Evolutionary conservation across 2,113 vertebrate genomes (phyloP), one percentile per base, ranked within the genome.

Genomic region (Spea bombifrons): DNA sequence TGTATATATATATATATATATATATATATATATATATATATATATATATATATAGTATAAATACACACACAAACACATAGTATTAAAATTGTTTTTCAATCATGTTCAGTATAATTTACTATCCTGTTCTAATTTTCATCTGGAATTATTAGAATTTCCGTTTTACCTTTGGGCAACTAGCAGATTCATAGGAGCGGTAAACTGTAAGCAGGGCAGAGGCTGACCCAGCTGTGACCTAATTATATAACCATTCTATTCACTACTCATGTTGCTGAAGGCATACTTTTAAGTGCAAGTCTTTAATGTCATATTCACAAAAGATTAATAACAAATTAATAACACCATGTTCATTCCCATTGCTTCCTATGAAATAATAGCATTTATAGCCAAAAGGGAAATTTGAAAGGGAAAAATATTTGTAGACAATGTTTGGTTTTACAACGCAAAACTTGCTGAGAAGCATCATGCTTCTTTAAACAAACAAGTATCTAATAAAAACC

Each of bases 241-340:
- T 74, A 74, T 63, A 74, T 74, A 74, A 74, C 72, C 44, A 74
- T 17, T 63, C 57, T 63, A 16, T 74, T 13, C 8, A 48, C 57
- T 63, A 48, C 57, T 63, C 44, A 5, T 74, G 48, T 63, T 48
- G 72, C 55, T 49, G 8, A 48, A 47, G 72, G 72, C 72, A 12
- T 63, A 9, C 72, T 16, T 74, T 72, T 74, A 74, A 74, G 72
- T 74, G 72, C 30, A 57, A 63, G 45, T 63, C 72, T 61, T 74
- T 74, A 74, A 74, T 74, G 72, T 12, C 72, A 74, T 74, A 74
- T 47, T 74, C 72, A 74, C 55, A 61, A 74, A 74, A 48, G 52
- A 74, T 74, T 74, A 74, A 71, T 74, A 74, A 71, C 49, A 55
- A 44, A 74, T 74, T 74, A 74, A 61, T 74, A 74, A 74, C 72